Conservation (phyloP, 2,113 vertebrate species). For the Ceyx melanurus region DNA sequence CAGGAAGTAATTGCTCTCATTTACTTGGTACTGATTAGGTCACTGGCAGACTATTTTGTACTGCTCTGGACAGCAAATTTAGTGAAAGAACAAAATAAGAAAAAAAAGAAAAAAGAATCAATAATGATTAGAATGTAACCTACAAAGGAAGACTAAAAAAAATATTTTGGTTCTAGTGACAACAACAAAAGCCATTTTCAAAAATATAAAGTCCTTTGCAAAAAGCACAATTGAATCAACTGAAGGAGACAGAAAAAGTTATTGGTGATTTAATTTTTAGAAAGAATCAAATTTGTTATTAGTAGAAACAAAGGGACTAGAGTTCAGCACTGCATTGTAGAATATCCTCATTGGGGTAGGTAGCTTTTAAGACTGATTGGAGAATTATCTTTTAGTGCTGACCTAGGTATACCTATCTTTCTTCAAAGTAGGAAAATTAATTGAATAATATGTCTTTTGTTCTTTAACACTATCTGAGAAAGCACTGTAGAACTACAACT, state of each 20-base stretch:
- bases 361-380: not conserved
- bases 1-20: conserved; percentile 3
- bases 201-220: not conserved
- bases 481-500: not conserved
- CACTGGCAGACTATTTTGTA: accelerated
- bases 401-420: not conserved
- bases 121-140: not conserved
- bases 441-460: not conserved
- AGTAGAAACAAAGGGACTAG: not conserved
- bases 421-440: not conserved
- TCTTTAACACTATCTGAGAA: not conserved
- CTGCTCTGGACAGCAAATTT: not conserved
- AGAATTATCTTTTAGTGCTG: not conserved
- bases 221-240: not conserved
- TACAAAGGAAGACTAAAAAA: not conserved
- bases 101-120: not conserved
- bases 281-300: not conserved
- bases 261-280: not conserved
- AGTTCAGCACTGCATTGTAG: not conserved
- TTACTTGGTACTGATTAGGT: not conserved
- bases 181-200: not conserved
- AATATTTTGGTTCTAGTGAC: not conserved
- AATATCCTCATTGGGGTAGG: not conserved
- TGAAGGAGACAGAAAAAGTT: not conserved
- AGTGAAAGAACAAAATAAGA: not conserved